phyloP scores from a whole-genome alignment of 2,113 vertebrate species.

The Lanius ludovicianus region DNA sequence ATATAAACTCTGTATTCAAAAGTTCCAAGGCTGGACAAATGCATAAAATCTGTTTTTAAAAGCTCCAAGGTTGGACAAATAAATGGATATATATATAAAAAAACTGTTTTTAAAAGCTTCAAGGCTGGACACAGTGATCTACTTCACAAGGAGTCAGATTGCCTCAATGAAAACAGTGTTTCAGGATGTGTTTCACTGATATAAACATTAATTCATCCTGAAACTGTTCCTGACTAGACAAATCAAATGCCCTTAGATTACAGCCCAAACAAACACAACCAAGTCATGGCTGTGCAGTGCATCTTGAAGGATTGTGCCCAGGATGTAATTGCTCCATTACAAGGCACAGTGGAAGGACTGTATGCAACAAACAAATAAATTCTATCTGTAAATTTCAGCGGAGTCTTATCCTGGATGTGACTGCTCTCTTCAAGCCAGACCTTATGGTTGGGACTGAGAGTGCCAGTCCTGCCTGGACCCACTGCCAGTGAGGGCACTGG shows the following conservation, averaged over 20 bases:
- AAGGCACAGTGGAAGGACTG: not conserved
- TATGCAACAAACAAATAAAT: not conserved
- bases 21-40: not conserved
- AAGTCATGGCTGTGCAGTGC: not conserved
- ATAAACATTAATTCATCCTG: not conserved
- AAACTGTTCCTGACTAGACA: not conserved
- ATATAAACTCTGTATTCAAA: not conserved
- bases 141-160: not conserved
- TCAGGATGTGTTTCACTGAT: not conserved
- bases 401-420: not conserved
- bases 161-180: not conserved
- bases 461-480: not conserved
- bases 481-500: rapidly evolving
- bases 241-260: not conserved
- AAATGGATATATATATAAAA: not conserved
- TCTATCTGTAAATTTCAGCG: not conserved
- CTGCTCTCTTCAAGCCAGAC: not conserved
- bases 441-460: not conserved
- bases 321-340: not conserved
- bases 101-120: not conserved
- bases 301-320: not conserved
- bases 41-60: not conserved
- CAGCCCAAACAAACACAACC: not conserved
- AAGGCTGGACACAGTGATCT: not conserved
- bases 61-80: not conserved